These are phyloP conservation scores for Neotragus pygmaeus DNA, from an alignment of 2,113 vertebrate genomes.

Conservation along the genomic window DNA sequence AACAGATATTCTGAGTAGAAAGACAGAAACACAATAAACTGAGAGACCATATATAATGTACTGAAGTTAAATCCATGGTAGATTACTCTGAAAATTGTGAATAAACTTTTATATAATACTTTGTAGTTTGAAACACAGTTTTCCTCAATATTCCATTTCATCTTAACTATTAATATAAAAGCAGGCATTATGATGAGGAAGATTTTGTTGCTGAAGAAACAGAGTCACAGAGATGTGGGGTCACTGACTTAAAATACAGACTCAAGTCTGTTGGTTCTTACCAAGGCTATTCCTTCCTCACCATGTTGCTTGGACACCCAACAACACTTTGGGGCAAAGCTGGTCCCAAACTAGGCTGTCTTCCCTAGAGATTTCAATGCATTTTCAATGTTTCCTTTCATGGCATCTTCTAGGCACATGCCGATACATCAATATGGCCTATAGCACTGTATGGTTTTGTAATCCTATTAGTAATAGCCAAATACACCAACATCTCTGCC, in stretches of 20 bases:
- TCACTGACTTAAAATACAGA: not conserved
- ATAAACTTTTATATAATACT: not conserved
- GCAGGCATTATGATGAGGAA: not conserved
- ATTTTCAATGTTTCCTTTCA: not conserved
- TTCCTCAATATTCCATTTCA: not conserved
- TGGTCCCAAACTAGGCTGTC: not conserved
- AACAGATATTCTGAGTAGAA: not conserved
- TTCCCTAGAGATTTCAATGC: not conserved
- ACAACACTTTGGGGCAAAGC: not conserved
- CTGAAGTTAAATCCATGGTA: not conserved
- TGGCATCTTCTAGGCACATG: not conserved
- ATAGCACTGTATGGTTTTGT: not conserved
- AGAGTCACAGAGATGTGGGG: not conserved
- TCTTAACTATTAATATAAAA: not conserved
- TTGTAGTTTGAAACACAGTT: not conserved
- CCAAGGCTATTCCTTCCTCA: not conserved
- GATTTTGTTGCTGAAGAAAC: not conserved
- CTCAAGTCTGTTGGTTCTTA: not conserved
- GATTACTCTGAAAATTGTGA: not conserved
- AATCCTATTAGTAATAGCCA: not conserved
- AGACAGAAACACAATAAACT: not conserved
- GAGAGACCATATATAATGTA: not conserved
- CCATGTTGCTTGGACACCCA: not conserved
- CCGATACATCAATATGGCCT: not conserved
- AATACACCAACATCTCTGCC: not conserved